phyloP scores from a whole-genome alignment of 1,140 invertebrate genomes.

The Hermatobates lingyangjiaoensis region DNA sequence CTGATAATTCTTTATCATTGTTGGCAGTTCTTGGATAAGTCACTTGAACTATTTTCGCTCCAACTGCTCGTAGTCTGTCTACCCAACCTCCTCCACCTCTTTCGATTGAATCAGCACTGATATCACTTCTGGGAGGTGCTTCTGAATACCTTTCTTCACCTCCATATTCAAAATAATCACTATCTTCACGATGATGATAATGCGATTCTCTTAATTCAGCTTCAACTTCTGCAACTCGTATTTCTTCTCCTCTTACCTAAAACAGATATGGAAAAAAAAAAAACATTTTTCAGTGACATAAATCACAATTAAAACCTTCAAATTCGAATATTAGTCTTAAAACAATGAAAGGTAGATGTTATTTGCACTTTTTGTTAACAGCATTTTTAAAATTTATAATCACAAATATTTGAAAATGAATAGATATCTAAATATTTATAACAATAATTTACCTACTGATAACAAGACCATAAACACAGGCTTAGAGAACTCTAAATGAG shows the following conservation, averaged over 20 bases:
- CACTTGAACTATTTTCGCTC: conserved; percentile 74
- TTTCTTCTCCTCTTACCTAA: background rate
- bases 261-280: background rate
- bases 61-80: conserved; percentile 49
- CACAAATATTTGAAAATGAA: too few species aligned
- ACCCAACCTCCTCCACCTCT: conserved; percentile 36
- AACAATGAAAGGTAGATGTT: too few species aligned
- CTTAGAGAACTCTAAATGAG: too few species aligned
- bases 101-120: conserved; percentile 57
- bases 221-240: conserved; percentile 9
- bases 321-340: too few species aligned
- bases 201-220: conserved; percentile 23
- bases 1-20: conserved; percentile 93
- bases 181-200: conserved; percentile 26
- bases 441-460: too few species aligned
- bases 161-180: conserved; percentile 3
- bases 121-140: conserved; percentile 46
- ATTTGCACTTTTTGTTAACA: too few species aligned
- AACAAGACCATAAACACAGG: too few species aligned
- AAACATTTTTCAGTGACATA: too few species aligned
- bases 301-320: background rate
- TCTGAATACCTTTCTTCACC: too few species aligned
- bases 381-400: too few species aligned
- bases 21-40: conserved; percentile 91
- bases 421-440: too few species aligned